These are phyloP conservation scores for Holothuria glaberrima DNA, from an alignment of 35 echinoderm and acorn worm species.

Conservation along the genomic window DNA sequence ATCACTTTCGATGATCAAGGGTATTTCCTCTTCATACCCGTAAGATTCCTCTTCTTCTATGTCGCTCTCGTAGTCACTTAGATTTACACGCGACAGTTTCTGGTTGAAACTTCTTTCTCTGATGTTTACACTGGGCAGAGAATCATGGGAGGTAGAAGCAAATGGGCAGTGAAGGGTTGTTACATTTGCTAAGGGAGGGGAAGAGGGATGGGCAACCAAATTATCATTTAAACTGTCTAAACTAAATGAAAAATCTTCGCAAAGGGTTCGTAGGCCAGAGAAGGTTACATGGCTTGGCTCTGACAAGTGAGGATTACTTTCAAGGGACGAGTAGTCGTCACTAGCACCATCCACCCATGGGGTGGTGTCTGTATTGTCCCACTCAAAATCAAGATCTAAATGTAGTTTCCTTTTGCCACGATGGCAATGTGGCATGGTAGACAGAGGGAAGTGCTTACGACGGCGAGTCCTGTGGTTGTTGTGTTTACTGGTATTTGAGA, in stretches of 20 bases:
- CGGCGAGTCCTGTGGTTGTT: background rate
- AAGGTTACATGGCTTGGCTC: slow-evolving; percentile 4
- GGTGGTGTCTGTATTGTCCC: slow-evolving; percentile 15
- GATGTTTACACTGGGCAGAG: slow-evolving; percentile 21
- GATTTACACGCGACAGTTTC: background rate
- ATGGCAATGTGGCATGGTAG: slow-evolving; percentile 49
- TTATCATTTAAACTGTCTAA: slow-evolving; percentile 58
- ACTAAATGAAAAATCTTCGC: slow-evolving; percentile 59
- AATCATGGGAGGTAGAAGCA: background rate
- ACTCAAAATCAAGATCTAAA: slow-evolving; percentile 40
- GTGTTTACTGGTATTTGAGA: slow-evolving; percentile 19
- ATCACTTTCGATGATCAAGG: slow-evolving; percentile 50
- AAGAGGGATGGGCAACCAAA: background rate
- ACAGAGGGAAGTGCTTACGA: slow-evolving; percentile 55
- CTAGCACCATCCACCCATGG: slow-evolving; percentile 29
- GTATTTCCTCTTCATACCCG: slow-evolving; percentile 42
- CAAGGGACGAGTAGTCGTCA: slow-evolving; percentile 41
- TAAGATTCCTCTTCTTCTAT: slow-evolving; percentile 12
- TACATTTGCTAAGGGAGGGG: background rate
- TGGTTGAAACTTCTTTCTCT: background rate
- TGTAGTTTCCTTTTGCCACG: slow-evolving; percentile 57
- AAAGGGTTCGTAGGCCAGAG: slow-evolving; percentile 8
- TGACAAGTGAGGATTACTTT: slow-evolving; percentile 21
- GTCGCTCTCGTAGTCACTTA: slow-evolving; percentile 44
- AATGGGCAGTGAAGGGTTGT: slow-evolving; percentile 50